Evolutionary conservation across 2,888 invertebrate species (phyloP), one percentile per base, ranked within the genome.

Genomic region (Drosophila meridiana): DNA sequence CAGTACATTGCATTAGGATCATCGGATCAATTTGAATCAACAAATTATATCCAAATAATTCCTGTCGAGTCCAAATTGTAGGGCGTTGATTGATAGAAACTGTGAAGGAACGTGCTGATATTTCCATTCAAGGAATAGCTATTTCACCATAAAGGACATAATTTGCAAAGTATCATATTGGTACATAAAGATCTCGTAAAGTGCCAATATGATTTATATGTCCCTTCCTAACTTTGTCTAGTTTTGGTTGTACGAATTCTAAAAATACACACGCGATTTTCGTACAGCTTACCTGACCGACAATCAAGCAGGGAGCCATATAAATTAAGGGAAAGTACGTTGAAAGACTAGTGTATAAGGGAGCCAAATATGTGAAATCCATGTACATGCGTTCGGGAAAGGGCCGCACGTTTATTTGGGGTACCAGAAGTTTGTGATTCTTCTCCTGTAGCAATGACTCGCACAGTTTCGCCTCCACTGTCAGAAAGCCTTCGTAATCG

Each of bases 401-500:
- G 2, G 52, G 30, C 5, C 61, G 42, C 3, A 82, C 5, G 0
- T 9, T 4, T 0, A 82, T 55, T 48, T 38, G 30, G 0, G 82
- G 84, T 20, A 79, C 6, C 7, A 5, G 4, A 0, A 0, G 6
- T 56, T 8, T 4, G 3, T 2, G 0, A 0, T 66, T 69, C 43
- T 5, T 58, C 0, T 38, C 5, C 6, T 9, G 45, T 1, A 83
- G 56, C 9, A 85, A 13, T 2, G 69, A 59, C 52, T 73, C 70
- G 34, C 45, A 72, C 8, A 83, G 36, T 32, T 38, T 56, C 3
- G 36, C 6, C 63, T 83, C 78, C 1, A 85, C 14, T 1, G 5
- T 2, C 0, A 85, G 55, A 20, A 73, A 83, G 0, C 83, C 74
- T 47, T 85, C 86, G 2, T 4, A 0, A 9, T 47, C 6, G 38